phyloP scores from a whole-genome alignment of 2,113 vertebrate genomes.

The Clarias gariepinus region DNA sequence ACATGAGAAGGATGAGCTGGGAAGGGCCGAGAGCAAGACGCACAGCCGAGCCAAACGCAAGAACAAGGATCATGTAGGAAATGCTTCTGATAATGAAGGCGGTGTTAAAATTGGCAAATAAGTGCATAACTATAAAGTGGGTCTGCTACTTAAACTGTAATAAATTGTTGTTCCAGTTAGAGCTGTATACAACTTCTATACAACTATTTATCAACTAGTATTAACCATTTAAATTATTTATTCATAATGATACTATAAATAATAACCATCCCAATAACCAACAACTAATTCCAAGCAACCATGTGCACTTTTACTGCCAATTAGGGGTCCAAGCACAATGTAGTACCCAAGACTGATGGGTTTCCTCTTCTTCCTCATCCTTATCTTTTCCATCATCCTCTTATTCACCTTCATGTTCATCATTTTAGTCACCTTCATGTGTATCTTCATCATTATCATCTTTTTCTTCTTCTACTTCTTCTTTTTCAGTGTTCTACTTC shows the following conservation, averaged over 20 bases:
- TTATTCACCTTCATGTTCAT: not conserved
- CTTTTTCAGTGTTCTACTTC: too few species aligned
- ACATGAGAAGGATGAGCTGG: conserved; percentile 31
- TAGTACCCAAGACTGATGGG: not conserved
- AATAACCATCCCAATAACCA: not conserved
- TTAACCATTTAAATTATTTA: not conserved
- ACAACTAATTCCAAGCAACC: not conserved
- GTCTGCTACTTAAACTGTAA: not conserved
- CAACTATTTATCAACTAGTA: not conserved
- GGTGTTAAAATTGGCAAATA: not conserved
- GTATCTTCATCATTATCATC: too few species aligned
- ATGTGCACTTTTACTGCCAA: not conserved
- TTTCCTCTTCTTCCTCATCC: not conserved
- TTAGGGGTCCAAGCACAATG: not conserved
- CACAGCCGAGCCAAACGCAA: conserved; percentile 10
- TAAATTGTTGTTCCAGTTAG: not conserved
- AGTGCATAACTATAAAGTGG: not conserved
- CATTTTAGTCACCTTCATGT: not conserved
- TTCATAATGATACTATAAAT: too few species aligned
- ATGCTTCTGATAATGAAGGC: too few species aligned
- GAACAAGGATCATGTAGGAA: conserved; percentile 2
- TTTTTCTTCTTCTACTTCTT: too few species aligned
- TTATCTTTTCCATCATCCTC: not conserved
- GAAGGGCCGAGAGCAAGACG: not conserved
- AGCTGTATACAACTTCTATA: not conserved